Base-by-base conservation (phyloP, 2,888 invertebrate genomes). In the Ophion slaviceki region DNA sequence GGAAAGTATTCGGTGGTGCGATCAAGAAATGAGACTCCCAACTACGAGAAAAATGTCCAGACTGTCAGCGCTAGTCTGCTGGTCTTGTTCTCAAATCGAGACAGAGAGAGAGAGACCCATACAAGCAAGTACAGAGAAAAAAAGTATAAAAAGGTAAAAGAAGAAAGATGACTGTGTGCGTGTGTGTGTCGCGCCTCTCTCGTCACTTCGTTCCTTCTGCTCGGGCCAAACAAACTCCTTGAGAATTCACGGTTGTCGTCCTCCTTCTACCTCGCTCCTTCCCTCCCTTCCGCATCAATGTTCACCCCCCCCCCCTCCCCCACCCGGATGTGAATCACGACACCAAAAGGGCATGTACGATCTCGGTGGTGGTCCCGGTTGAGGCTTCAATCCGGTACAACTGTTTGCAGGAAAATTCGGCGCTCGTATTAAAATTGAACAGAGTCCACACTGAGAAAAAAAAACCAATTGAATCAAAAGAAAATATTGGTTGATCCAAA, bases 211-310 rank as follows among this genome's bases (percentile, higher is more conserved):
- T 91, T 92, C 90, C 88, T 88, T 80, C 86, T 88, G 82, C 83
- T 83, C n/a, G 90, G 91, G 87, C 87, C 90, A 92, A 92, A 92
- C 91, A 92, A 92, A 91, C 90, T 91, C 78, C 85, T 90, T 89
- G 88, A 90, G 91, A 89, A 92, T 90, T 91, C 90, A 90, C 90
- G 90, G 89, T 86, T 86, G 85, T 87, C 80, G 82, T 47, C 64
- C 40, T 17, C 40, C 28, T 17, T 11, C 59, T n/a, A 40, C 45
- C 2, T 2, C 20, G 32, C n/a, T 20, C 4, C 10, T n/a, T 59
- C 32, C 20, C 72, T 0, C 57, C 32, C 14, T 17, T 5, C 40
- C 5, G 2, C 14, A 47, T 47, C 36, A 32, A 66, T n/a, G 36
- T n/a, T 14, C 6, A 10, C 6, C 40, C 53, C 53, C 53, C 71